Percentiles rank a stretch among this genome's conserved stretches.
phyloP scores from a whole-genome alignment of 2,888 invertebrate species.

The Tryphoninae sp. region DNA sequence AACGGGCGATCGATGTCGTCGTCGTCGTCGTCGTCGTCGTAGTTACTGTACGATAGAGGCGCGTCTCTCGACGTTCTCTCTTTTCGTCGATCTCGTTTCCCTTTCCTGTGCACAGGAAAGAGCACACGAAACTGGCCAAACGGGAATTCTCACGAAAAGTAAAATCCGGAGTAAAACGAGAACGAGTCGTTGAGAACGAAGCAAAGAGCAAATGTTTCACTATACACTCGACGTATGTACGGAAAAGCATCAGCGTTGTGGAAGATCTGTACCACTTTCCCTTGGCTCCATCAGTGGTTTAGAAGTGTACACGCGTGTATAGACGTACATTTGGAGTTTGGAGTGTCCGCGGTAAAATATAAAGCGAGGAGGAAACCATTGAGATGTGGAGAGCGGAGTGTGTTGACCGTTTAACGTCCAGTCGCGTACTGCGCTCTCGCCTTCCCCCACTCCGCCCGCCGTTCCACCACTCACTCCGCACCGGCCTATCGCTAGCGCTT shows the following conservation, averaged over 20 bases:
- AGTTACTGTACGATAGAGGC: slow-evolving; percentile 28
- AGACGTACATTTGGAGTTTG: too few species aligned
- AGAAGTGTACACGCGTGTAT: too few species aligned
- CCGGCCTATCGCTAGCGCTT: too few species aligned
- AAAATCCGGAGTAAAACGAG: slow-evolving; percentile 9
- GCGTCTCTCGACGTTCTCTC: slow-evolving; percentile 29
- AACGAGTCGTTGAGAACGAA: background rate
- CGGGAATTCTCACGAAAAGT: slow-evolving; percentile 37
- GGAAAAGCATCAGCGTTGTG: slow-evolving; percentile 31
- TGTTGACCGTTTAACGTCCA: background rate
- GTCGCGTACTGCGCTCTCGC: too few species aligned
- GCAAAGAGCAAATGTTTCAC: background rate
- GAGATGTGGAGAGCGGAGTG: slow-evolving; percentile 3
- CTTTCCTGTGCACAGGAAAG: slow-evolving; percentile 17
- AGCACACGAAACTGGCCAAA: slow-evolving; percentile 31
- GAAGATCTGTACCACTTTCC: background rate
- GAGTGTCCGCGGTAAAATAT: background rate
- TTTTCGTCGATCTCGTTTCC: slow-evolving; percentile 3
- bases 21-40: slow-evolving; percentile 22
- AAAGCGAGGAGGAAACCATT: background rate
- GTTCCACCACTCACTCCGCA: too few species aligned
- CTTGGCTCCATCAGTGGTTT: too few species aligned
- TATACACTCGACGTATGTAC: slow-evolving; percentile 4
- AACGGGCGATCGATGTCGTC: slow-evolving; percentile 62
- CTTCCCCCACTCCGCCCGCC: too few species aligned